These are phyloP conservation scores for Leptinotarsa peninsularis DNA, from an alignment of 2,888 invertebrate species.

Conservation along the genomic window DNA sequence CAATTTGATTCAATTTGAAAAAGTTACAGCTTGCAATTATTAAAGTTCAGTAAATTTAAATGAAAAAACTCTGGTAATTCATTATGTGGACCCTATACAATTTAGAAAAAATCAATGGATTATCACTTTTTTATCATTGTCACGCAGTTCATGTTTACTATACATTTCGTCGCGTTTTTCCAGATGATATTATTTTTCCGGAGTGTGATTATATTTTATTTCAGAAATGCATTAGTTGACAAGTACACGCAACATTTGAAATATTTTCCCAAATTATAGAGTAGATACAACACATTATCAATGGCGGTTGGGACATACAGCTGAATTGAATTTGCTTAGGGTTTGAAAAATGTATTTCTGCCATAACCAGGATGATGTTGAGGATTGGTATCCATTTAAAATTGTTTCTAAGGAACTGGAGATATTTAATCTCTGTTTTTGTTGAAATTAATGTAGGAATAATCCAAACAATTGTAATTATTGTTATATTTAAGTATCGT, in stretches of 20 bases:
- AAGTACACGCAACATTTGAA: constrained; percentile 13
- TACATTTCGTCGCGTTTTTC: constrained; percentile 3
- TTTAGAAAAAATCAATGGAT: background rate
- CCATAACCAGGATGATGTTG: background rate
- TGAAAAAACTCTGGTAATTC: no score
- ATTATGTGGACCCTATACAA: background rate
- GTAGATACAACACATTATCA: constrained; percentile 12
- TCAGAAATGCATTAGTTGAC: constrained; percentile 13
- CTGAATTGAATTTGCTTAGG: background rate
- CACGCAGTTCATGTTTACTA: constrained; percentile 10
- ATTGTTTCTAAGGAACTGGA: background rate
- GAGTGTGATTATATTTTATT: constrained; percentile 14
- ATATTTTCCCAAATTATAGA: constrained; percentile 14
- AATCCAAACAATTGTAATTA: no score
- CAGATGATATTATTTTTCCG: background rate
- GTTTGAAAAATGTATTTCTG: background rate
- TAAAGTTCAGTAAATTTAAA: no score
- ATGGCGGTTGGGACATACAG: background rate
- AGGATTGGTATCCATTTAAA: background rate
- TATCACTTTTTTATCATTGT: background rate
- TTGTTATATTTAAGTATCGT: no score
- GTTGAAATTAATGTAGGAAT: no score
- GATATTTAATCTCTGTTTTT: no score
- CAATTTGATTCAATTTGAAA: no score
- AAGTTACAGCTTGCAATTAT: no score